phyloP scores from a whole-genome alignment of 2,797 vertebrate genomes.

The Lacerta viridis region DNA sequence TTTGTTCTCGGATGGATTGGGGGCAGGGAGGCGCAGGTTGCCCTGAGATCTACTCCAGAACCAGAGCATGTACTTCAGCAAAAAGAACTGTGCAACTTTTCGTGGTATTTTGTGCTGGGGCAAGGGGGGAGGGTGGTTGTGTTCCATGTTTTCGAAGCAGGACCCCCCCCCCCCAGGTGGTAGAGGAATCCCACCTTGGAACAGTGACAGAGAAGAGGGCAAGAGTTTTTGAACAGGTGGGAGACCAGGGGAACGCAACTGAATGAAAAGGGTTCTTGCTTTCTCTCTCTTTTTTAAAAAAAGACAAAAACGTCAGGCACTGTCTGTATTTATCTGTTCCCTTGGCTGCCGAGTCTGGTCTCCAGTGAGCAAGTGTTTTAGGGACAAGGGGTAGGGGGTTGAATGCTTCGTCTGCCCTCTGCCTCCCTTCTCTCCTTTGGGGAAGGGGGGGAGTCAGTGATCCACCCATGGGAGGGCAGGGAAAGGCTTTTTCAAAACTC shows the following conservation, averaged over 20 bases:
- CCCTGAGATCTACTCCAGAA: not conserved
- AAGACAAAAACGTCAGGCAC: constrained; percentile 52
- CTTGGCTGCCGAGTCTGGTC: constrained; percentile 50
- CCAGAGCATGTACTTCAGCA: not conserved
- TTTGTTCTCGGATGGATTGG: not conserved
- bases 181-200: not conserved
- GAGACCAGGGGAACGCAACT: not conserved
- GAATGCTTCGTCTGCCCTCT: constrained; percentile 37
- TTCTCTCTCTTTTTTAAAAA: constrained; percentile 20
- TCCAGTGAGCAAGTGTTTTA: constrained; percentile 18
- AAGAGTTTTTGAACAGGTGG: not conserved
- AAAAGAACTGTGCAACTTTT: not conserved
- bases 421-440: constrained; percentile 34
- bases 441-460: not conserved
- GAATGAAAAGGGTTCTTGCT: constrained; percentile 32
- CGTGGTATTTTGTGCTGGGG: not conserved
- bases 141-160: not conserved
- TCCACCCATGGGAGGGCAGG: constrained; percentile 35
- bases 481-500: constrained; percentile 60
- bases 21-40: not conserved
- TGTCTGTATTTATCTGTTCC: constrained; percentile 71
- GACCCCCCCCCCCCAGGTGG: no score
- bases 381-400: constrained; percentile 32
- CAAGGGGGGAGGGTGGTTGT: not conserved
- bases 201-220: constrained; percentile 39